Conservation (phyloP, 2,888 invertebrate genomes). For the Xylota sylvarum region DNA sequence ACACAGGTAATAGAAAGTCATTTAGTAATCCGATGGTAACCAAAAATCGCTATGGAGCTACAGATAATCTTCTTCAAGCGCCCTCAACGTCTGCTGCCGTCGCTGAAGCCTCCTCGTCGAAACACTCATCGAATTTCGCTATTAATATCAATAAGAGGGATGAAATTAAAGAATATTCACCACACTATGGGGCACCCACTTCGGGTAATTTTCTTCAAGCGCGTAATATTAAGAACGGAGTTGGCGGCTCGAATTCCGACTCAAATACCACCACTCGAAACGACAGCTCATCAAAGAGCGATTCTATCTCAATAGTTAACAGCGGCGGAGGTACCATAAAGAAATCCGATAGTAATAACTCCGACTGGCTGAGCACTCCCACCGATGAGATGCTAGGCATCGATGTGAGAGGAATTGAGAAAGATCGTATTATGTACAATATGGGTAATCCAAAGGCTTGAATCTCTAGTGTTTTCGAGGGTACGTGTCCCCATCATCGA, state of each 20-base stretch:
- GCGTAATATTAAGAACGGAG: slow-evolving; percentile 55
- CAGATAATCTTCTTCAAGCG: slow-evolving; percentile 80
- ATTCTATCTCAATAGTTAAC: slow-evolving; percentile 76
- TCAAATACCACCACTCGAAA: slow-evolving; percentile 70
- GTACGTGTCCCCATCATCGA: slow-evolving; percentile 58
- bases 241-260: slow-evolving; percentile 67
- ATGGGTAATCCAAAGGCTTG: slow-evolving; percentile 78
- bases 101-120: slow-evolving; percentile 57
- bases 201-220: slow-evolving; percentile 78
- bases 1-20: slow-evolving; percentile 79
- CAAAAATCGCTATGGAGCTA: slow-evolving; percentile 82
- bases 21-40: slow-evolving; percentile 78
- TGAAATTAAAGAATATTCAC: slow-evolving; percentile 78
- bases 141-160: slow-evolving; percentile 78
- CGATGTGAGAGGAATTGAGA: slow-evolving; percentile 79
- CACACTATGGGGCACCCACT: slow-evolving; percentile 79
- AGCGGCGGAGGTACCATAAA: slow-evolving; percentile 76
- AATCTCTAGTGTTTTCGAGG: slow-evolving; percentile 54
- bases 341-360: slow-evolving; percentile 79
- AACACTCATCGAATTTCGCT: slow-evolving; percentile 76
- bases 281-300: slow-evolving; percentile 78
- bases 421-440: slow-evolving; percentile 78
- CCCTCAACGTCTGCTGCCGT: slow-evolving; percentile 61
- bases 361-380: slow-evolving; percentile 80
- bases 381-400: slow-evolving; percentile 80